A percentile compares a stretch with the other conserved stretches of the same genome.
Conservation (phyloP, 2,797 vertebrate genomes). For the Malacoctenus gilli region DNA sequence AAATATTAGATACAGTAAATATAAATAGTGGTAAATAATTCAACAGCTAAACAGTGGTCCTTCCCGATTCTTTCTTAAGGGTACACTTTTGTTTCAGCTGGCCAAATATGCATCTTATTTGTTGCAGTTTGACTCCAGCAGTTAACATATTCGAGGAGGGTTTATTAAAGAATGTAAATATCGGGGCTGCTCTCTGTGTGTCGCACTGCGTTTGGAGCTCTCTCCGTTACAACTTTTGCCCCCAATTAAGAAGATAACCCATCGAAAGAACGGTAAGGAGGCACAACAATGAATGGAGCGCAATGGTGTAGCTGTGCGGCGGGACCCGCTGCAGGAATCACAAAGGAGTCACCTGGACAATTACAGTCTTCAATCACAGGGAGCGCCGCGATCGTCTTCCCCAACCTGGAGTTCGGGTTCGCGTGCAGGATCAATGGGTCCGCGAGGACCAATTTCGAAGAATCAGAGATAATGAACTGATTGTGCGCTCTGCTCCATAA, state of each 20-base stretch:
- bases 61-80: background rate
- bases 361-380: no score
- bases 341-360: slow-evolving; percentile 1
- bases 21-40: background rate
- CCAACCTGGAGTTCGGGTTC: slow-evolving; percentile 38
- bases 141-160: background rate
- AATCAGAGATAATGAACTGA: slow-evolving; percentile 48
- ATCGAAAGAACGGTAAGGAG: no score
- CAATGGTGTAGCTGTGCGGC: no score
- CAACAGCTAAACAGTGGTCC: background rate
- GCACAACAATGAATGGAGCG: no score
- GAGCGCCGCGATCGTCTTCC: no score
- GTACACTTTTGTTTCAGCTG: background rate
- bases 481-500: slow-evolving; percentile 20
- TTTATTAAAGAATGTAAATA: slow-evolving; percentile 4
- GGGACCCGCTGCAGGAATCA: no score
- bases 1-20: background rate
- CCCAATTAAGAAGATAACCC: slow-evolving; percentile 14
- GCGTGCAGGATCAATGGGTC: slow-evolving; percentile 53
- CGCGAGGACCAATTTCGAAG: slow-evolving; percentile 39
- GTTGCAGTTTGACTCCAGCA: slow-evolving; percentile 1
- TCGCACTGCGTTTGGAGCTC: no score
- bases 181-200: background rate
- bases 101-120: background rate
- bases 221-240: slow-evolving; percentile 1